Conservation (phyloP, 2,888 invertebrate genomes). For the Microctonus brassicae region DNA sequence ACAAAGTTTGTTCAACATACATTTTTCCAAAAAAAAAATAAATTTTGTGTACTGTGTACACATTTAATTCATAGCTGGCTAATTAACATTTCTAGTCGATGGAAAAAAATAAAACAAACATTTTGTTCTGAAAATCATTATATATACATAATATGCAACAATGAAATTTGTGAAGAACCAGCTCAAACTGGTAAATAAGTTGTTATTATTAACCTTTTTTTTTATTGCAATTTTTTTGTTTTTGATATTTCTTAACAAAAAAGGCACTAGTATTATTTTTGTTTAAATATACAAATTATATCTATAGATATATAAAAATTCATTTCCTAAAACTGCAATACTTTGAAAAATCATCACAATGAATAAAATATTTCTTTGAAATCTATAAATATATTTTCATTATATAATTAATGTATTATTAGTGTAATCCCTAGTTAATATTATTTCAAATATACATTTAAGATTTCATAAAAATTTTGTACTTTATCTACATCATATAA, state of each 20-base stretch:
- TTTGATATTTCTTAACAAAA: neutral
- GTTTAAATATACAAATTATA: neutral
- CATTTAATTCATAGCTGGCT: slow-evolving; percentile 39
- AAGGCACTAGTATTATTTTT: slow-evolving; percentile 1
- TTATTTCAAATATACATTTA: slow-evolving; percentile 16
- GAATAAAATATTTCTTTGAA: neutral
- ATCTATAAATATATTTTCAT: neutral
- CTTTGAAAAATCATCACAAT: neutral
- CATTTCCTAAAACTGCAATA: neutral
- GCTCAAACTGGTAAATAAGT: neutral
- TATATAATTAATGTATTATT: neutral
- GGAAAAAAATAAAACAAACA: slow-evolving; percentile 26
- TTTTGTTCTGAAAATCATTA: slow-evolving; percentile 14
- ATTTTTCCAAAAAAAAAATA: slow-evolving; percentile 15
- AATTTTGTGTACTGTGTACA: slow-evolving; percentile 48
- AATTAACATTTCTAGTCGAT: slow-evolving; percentile 47
- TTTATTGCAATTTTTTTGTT: neutral
- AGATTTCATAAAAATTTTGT: slow-evolving; percentile 2
- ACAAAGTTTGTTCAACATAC: neutral
- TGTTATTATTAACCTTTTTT: slow-evolving; percentile 28
- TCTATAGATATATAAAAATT: neutral
- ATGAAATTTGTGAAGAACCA: neutral
- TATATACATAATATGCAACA: neutral
- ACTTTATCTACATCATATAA: neutral
- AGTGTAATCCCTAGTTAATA: slow-evolving; percentile 10